Conservation (phyloP, 2,797 vertebrate genomes). For the Dermochelys coriacea region DNA sequence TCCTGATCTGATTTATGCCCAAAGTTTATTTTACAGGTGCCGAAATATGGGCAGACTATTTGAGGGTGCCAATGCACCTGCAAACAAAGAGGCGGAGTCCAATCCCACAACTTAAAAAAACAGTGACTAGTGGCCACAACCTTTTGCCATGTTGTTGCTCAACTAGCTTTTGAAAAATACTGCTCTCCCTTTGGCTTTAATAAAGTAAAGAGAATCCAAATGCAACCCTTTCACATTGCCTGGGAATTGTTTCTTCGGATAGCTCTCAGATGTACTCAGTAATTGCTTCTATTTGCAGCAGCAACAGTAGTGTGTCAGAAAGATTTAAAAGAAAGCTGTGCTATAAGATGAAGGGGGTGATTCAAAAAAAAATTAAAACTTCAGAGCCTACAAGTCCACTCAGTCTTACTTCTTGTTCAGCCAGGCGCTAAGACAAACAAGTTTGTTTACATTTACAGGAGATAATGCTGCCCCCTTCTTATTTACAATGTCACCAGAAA, state of each 20-base stretch:
- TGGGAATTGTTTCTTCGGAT: not conserved
- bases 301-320: not conserved
- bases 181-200: not conserved
- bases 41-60: not conserved
- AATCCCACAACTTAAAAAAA: not conserved
- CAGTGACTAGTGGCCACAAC: fast-evolving
- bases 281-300: not conserved
- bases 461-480: too few relatives aligned
- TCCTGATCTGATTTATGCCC: not conserved
- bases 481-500: too few relatives aligned
- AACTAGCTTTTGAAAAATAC: not conserved
- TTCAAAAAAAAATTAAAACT: not conserved
- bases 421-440: too few relatives aligned
- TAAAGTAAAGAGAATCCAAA: not conserved
- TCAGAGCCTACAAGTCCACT: too few relatives aligned
- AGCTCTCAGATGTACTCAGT: not conserved
- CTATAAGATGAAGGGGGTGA: not conserved
- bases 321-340: not conserved
- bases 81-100: not conserved
- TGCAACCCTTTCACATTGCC: not conserved
- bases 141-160: not conserved
- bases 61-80: fast-evolving
- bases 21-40: not conserved
- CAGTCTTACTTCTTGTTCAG: too few relatives aligned
- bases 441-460: too few relatives aligned